Evolutionary conservation across 2,797 vertebrate genomes (phyloP).

Genomic region (Lepus oiostolus): DNA sequence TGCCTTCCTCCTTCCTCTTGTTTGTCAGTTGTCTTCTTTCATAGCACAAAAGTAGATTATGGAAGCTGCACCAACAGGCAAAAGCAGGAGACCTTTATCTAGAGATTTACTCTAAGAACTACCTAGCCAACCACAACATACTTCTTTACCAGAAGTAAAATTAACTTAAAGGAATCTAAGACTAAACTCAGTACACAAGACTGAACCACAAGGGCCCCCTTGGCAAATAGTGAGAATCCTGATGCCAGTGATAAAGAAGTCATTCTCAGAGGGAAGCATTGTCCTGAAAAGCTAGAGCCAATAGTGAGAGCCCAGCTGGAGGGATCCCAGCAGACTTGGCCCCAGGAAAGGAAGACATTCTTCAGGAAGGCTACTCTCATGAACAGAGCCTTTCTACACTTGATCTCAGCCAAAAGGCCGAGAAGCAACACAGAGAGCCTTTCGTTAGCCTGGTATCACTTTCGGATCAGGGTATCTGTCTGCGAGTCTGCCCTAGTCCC

Average conservation of each 20-base stretch:
- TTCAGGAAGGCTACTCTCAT: not conserved
- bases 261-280: conserved; percentile 60
- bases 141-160: conserved; percentile 40
- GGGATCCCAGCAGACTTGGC: not conserved
- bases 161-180: conserved; percentile 23
- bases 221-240: conserved; percentile 34
- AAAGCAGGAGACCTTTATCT: not conserved
- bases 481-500: not conserved
- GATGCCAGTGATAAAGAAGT: not conserved
- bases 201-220: not conserved
- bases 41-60: conserved; percentile 13
- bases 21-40: not conserved
- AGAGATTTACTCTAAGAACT: conserved; percentile 7
- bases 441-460: not conserved
- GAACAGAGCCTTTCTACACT: not conserved
- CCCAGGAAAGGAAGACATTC: not conserved
- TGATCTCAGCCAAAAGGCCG: too few species aligned
- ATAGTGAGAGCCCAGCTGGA: not conserved
- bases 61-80: not conserved
- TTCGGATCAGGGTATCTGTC: not conserved
- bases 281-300: not conserved
- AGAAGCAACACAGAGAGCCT: too few species aligned
- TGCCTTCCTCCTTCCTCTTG: not conserved
- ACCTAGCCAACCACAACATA: not conserved
- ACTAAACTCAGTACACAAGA: not conserved